These are phyloP conservation scores for Sebastes nivosus DNA, from an alignment of 2,797 vertebrate species.

Conservation along the genomic window DNA sequence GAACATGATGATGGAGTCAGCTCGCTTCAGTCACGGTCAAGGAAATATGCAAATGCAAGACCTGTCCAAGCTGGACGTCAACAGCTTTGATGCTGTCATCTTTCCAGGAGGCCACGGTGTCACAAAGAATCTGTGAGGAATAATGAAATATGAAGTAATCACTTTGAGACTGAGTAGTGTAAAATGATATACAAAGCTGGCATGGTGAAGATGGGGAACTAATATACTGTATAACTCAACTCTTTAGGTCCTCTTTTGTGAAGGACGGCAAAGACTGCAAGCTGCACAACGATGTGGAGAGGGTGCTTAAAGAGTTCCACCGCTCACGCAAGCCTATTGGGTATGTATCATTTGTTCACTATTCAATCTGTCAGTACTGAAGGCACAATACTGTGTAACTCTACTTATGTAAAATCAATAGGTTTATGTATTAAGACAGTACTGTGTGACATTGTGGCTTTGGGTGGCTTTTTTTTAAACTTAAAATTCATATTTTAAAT, in stretches of 20 bases:
- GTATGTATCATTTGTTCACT: slow-evolving; percentile 50
- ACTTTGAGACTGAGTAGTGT: neutral
- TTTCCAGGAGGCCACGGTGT: slow-evolving; percentile 82
- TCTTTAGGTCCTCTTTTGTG: slow-evolving; percentile 74
- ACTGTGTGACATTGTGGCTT: neutral
- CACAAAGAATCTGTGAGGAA: slow-evolving; percentile 81
- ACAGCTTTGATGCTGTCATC: slow-evolving; percentile 80
- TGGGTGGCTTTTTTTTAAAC: no score
- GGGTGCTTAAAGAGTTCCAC: slow-evolving; percentile 82
- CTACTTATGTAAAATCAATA: neutral
- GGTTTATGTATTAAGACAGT: neutral
- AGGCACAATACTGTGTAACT: neutral
- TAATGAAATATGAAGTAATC: neutral
- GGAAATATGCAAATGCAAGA: slow-evolving; percentile 80
- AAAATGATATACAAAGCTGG: neutral
- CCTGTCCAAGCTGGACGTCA: slow-evolving; percentile 78
- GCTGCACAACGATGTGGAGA: slow-evolving; percentile 78
- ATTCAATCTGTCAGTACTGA: neutral
- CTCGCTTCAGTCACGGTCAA: slow-evolving; percentile 79
- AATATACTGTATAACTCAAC: neutral
- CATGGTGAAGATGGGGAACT: neutral
- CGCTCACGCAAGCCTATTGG: slow-evolving; percentile 80
- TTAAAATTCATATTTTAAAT: neutral
- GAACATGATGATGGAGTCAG: slow-evolving; percentile 82
- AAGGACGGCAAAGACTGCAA: slow-evolving; percentile 84